A percentile compares a stretch with the other conserved stretches of the same genome.
phyloP scores from a whole-genome alignment of 30 jellyfish, hydroid and myxozoan species.

The Turritopsis dohrnii region DNA sequence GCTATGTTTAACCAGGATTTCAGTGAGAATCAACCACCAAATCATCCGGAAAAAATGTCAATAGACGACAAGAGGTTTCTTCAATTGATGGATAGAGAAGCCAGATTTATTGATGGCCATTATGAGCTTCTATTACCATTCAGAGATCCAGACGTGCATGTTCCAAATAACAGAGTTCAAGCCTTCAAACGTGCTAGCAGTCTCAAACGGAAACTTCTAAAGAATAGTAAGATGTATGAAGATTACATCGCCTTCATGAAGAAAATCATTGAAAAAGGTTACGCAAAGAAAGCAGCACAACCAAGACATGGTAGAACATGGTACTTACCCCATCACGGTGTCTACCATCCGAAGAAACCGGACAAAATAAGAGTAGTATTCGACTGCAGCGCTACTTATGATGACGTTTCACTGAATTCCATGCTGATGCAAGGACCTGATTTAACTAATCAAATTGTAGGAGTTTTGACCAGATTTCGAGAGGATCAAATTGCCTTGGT shows the following conservation, averaged over 20 bases:
- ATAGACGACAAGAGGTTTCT: constrained; percentile 13
- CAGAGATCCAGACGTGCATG: background rate
- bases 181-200: constrained; percentile 26
- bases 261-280: constrained; percentile 3
- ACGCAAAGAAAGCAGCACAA: constrained; percentile 9
- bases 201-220: constrained; percentile 9
- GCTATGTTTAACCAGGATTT: constrained; percentile 6
- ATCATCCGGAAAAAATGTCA: constrained; percentile 22
- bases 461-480: constrained; percentile 48
- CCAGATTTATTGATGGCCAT: constrained; percentile 17
- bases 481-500: constrained; percentile 54
- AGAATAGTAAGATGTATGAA: background rate
- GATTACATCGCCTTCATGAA: background rate
- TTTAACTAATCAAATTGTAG: constrained; percentile 40
- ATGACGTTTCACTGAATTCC: constrained; percentile 40
- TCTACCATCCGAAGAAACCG: constrained; percentile 54
- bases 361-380: constrained; percentile 51
- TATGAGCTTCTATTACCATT: constrained; percentile 21
- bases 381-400: constrained; percentile 62
- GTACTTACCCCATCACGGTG: constrained; percentile 70
- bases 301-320: constrained; percentile 15
- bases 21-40: background rate
- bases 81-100: constrained; percentile 24
- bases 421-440: constrained; percentile 60
- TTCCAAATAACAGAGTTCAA: constrained; percentile 28